Evolutionary conservation across 2,888 invertebrate genomes (phyloP).

Genomic region (Cryptocheilus praepositus): DNA sequence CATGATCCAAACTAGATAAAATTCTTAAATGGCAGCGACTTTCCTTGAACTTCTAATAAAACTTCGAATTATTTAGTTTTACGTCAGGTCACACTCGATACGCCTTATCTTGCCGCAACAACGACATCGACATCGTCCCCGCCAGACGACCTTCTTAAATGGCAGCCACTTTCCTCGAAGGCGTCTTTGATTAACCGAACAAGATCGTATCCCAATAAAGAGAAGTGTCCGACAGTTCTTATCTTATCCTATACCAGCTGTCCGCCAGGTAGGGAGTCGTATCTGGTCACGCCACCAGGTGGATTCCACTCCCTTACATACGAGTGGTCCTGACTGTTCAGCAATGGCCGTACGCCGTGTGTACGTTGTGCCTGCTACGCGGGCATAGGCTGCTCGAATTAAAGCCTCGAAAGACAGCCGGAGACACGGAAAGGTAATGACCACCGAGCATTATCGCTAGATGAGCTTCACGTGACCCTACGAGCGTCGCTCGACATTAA

Average conservation of each 20-base stretch:
- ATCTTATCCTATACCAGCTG: constrained; percentile 56
- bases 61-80: no score
- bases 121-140: not conserved
- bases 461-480: constrained; percentile 49
- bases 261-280: constrained; percentile 48
- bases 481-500: constrained; percentile 50
- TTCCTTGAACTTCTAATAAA: no score
- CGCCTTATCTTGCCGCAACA: no score
- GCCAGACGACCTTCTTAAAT: no score
- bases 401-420: constrained; percentile 48
- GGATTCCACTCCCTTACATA: constrained; percentile 17
- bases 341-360: constrained; percentile 15
- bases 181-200: constrained; percentile 39
- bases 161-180: not conserved
- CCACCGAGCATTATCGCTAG: constrained; percentile 54
- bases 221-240: constrained; percentile 49
- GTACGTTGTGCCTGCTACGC: constrained; percentile 3
- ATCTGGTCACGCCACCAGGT: constrained; percentile 57
- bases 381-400: constrained; percentile 42
- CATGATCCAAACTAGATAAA: no score
- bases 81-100: no score
- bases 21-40: no score
- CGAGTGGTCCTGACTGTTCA: no score
- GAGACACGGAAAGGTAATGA: constrained; percentile 56
- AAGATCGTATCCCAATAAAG: constrained; percentile 56